Percentiles rank a stretch among this genome's conserved stretches.
Conservation (phyloP, 2,113 vertebrate species). For the Tangachromis dhanisi region DNA sequence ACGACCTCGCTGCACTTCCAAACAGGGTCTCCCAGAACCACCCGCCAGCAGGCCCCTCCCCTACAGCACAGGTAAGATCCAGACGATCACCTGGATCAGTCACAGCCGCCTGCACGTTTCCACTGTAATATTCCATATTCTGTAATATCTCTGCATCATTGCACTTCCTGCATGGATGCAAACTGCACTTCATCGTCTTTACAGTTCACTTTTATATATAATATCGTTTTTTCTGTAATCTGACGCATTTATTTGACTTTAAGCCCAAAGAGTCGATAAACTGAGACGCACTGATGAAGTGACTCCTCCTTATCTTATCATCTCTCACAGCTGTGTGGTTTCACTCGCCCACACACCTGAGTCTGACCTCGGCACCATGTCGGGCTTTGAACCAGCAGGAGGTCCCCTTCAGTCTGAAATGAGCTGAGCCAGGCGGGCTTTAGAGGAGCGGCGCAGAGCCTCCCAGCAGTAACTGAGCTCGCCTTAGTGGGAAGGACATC, state of each 20-base stretch:
- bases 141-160: neutral
- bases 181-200: neutral
- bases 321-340: neutral
- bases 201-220: neutral
- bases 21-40: neutral
- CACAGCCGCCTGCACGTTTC: neutral
- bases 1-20: neutral
- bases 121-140: neutral
- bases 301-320: rapidly evolving
- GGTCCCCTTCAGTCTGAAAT: neutral
- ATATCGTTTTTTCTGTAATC: neutral
- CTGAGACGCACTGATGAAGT: neutral
- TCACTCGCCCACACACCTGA: neutral
- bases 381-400: neutral
- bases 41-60: neutral
- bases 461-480: neutral
- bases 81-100: neutral
- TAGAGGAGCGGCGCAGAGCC: rapidly evolving
- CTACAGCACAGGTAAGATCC: neutral
- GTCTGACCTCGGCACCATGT: neutral
- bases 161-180: neutral
- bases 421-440: neutral
- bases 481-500: neutral
- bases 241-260: neutral
- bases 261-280: neutral